Evolutionary conservation across 2,113 vertebrate genomes (phyloP).

Genomic region (Corvus hawaiiensis): DNA sequence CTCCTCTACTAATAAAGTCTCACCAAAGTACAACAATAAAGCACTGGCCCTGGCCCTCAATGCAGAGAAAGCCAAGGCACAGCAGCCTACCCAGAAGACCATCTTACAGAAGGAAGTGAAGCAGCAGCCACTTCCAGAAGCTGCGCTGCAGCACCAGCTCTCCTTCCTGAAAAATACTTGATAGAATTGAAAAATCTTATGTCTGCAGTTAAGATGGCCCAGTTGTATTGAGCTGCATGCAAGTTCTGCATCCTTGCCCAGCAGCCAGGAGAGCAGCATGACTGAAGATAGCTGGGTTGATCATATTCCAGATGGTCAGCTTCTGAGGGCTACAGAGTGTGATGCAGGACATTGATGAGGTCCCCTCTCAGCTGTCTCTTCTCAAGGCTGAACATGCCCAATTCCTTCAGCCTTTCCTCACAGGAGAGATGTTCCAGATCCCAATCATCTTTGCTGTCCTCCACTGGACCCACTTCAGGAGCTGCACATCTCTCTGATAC

Average conservation of each 20-base stretch:
- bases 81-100: constrained; percentile 57
- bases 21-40: constrained; percentile 82
- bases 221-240: neutral
- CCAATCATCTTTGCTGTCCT: neutral
- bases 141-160: constrained; percentile 70
- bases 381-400: neutral
- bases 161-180: constrained; percentile 45
- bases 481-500: neutral
- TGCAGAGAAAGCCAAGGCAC: constrained; percentile 66
- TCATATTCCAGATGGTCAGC: neutral
- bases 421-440: neutral
- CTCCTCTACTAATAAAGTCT: constrained; percentile 79
- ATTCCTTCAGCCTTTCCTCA: neutral
- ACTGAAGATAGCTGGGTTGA: neutral
- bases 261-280: neutral
- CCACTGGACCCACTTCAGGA: neutral
- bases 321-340: neutral
- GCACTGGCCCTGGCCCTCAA: constrained; percentile 73
- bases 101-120: constrained; percentile 72
- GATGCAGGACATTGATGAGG: neutral
- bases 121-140: constrained; percentile 69
- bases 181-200: constrained; percentile 7
- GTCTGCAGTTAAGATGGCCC: neutral
- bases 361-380: neutral
- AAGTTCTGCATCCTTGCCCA: neutral